Conservation (phyloP, 2,113 vertebrate genomes). For the Atherinomorus stipes region DNA sequence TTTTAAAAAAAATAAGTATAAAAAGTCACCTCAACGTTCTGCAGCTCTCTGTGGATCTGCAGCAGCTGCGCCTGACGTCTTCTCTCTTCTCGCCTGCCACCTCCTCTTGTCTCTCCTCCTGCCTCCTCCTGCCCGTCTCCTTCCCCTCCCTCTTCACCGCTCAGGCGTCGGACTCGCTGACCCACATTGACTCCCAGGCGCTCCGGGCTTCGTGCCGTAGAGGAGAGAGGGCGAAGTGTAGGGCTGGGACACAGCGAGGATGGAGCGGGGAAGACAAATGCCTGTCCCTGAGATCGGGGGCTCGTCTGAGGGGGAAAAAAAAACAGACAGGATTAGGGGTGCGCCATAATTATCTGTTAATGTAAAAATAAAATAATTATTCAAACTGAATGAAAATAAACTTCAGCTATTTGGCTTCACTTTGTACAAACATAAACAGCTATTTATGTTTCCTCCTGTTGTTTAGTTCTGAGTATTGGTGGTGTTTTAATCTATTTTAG, state of each 20-base stretch:
- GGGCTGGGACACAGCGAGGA: conserved; percentile 54
- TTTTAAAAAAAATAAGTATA: neutral
- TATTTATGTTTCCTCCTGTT: neutral
- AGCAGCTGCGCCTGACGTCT: conserved; percentile 85
- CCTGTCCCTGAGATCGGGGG: conserved; percentile 57
- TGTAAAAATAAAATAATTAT: too few species aligned
- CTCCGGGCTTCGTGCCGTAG: conserved; percentile 69
- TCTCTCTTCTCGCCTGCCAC: conserved; percentile 62
- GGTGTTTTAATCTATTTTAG: neutral
- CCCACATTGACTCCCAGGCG: conserved; percentile 79
- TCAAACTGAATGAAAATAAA: neutral
- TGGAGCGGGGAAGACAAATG: conserved; percentile 82
- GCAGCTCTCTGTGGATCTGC: conserved; percentile 87
- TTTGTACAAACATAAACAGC: neutral
- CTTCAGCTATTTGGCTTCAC: neutral
- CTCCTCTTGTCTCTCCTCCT: conserved; percentile 51
- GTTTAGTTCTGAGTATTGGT: too few species aligned
- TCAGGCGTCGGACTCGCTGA: conserved; percentile 81
- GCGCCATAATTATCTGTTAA: neutral
- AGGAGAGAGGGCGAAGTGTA: conserved; percentile 55
- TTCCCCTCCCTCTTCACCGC: conserved; percentile 60
- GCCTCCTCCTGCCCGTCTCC: conserved; percentile 50
- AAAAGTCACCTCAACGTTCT: conserved; percentile 93
- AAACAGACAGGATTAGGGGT: neutral
- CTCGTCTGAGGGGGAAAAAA: conserved; percentile 54